Conservation (phyloP, 2,888 invertebrate species). For the Coleophora deauratella region DNA sequence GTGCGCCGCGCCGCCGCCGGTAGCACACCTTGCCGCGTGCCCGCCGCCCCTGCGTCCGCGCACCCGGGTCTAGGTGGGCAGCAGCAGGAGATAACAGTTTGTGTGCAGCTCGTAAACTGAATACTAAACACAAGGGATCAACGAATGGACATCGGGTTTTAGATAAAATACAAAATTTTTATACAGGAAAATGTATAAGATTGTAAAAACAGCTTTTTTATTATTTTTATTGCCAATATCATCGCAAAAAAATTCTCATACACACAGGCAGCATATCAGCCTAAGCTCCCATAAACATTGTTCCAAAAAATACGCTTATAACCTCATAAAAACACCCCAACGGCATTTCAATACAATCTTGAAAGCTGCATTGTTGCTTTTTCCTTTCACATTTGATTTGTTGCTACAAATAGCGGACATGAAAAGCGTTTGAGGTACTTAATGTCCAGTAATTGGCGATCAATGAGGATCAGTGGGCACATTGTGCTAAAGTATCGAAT, state of each 20-base stretch:
- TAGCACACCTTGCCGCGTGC: conserved; percentile 44
- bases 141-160: too few relatives aligned
- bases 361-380: conserved; percentile 52
- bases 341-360: conserved; percentile 55
- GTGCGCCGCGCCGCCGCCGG: conserved; percentile 60
- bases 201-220: conserved; percentile 30
- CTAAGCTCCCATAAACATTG: conserved; percentile 38
- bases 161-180: too few relatives aligned
- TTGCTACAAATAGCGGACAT: conserved; percentile 68
- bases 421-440: conserved; percentile 71
- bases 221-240: conserved; percentile 26
- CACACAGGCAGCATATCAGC: conserved; percentile 6
- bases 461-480: conserved; percentile 74
- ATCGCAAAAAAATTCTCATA: conserved; percentile 9
- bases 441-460: conserved; percentile 75
- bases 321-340: conserved; percentile 48
- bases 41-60: conserved; percentile 3
- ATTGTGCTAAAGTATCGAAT: conserved; percentile 65
- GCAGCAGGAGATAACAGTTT: too few relatives aligned
- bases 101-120: background rate
- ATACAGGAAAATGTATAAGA: too few relatives aligned
- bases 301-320: conserved; percentile 49
- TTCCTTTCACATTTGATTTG: conserved; percentile 65
- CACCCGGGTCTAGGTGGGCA: background rate
- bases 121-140: too few relatives aligned